Evolutionary conservation across 1,140 invertebrate species (phyloP).

Genomic region (Tetragonula clypearis): DNA sequence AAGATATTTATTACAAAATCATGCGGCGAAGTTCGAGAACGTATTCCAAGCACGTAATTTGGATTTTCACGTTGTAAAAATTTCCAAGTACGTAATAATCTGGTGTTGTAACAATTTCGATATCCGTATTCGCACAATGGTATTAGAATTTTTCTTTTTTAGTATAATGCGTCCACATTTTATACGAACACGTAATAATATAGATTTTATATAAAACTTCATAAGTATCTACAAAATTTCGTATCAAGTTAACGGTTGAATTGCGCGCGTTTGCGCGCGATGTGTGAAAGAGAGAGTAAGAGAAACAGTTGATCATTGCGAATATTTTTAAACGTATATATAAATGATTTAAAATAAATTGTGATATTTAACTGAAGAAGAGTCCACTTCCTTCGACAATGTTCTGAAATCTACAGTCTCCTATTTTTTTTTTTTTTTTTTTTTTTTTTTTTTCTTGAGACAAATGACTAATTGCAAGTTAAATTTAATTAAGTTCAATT

Average conservation of each 20-base stretch:
- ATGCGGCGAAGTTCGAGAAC: neutral
- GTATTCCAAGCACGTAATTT: neutral
- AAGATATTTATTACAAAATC: constrained; percentile 14
- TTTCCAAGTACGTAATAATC: neutral
- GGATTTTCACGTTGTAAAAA: neutral
- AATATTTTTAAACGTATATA: neutral
- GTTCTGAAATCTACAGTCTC: neutral
- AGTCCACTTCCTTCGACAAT: neutral
- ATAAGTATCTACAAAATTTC: neutral
- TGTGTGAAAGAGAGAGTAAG: neutral
- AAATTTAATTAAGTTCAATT: neutral
- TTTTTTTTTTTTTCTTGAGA: no score
- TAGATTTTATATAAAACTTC: constrained; percentile 15
- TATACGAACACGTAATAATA: neutral
- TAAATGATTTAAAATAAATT: constrained; percentile 32
- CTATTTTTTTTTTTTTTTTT: no score
- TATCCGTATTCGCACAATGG: neutral
- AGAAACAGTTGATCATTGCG: neutral
- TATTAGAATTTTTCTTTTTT: constrained; percentile 2
- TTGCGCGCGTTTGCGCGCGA: no score
- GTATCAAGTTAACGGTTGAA: no score
- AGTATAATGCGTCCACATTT: neutral
- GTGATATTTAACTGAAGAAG: constrained; percentile 10
- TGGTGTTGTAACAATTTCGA: neutral
- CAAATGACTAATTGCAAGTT: neutral